Evolutionary conservation across 2,888 invertebrate species (phyloP).

Genomic region (Heliconius cydno): DNA sequence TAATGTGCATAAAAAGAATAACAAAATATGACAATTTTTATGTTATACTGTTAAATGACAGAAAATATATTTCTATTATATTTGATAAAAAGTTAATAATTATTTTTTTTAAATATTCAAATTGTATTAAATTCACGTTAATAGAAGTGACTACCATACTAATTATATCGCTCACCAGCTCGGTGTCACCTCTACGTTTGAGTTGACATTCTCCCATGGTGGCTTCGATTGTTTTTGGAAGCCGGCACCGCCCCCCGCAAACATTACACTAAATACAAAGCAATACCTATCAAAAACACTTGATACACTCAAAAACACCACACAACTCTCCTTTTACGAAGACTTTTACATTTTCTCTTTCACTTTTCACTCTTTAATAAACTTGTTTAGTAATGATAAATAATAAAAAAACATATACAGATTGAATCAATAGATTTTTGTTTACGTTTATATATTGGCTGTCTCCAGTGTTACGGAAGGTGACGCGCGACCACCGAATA

Average conservation of each 20-base stretch:
- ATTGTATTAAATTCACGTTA: background rate
- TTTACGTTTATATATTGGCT: constrained; percentile 48
- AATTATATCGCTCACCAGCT: constrained; percentile 61
- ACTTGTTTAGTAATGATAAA: background rate
- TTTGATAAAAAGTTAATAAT: background rate
- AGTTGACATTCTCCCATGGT: constrained; percentile 68
- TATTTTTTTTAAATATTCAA: background rate
- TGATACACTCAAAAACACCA: constrained; percentile 42
- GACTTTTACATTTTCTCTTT: constrained; percentile 6
- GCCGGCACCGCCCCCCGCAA: constrained; percentile 76
- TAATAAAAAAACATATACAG: background rate
- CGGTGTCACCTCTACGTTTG: constrained; percentile 60
- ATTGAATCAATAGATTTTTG: constrained; percentile 48
- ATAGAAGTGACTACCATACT: background rate
- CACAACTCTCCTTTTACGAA: constrained; percentile 14
- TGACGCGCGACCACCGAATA: constrained; percentile 53
- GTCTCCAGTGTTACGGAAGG: constrained; percentile 33
- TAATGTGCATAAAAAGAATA: too few relatives aligned
- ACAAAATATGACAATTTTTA: too few relatives aligned
- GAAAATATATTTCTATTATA: background rate
- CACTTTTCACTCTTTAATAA: background rate
- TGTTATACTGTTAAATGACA: too few relatives aligned
- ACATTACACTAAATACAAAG: constrained; percentile 58
- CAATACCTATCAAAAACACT: constrained; percentile 39
- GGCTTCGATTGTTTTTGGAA: constrained; percentile 77